These are phyloP conservation scores for Diorhabda carinulata DNA, from an alignment of 1,140 invertebrate species.

Conservation along the genomic window DNA sequence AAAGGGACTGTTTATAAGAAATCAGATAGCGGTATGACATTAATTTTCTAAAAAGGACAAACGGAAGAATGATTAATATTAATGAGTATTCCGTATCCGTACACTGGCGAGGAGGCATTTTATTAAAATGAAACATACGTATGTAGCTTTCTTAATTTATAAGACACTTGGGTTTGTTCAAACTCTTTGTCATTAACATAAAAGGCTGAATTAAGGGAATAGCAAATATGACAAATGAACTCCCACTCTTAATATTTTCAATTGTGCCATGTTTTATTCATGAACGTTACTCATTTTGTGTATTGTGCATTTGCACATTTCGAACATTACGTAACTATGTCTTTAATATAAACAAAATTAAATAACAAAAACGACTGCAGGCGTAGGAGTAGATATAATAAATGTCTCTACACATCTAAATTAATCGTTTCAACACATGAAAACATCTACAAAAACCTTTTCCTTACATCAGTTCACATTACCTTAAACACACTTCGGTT, in stretches of 20 bases:
- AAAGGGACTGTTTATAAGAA: background rate
- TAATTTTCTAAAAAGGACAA: background rate
- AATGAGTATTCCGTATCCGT: conserved; percentile 13
- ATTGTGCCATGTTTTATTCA: conserved; percentile 40
- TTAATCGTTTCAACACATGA: no score
- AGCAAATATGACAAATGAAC: conserved; percentile 37
- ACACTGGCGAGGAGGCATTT: conserved; percentile 6
- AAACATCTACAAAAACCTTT: no score
- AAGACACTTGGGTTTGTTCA: conserved; percentile 21
- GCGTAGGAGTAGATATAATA: no score
- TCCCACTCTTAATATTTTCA: conserved; percentile 40
- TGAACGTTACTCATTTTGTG: conserved; percentile 24
- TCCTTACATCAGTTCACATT: no score
- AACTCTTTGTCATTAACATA: conserved; percentile 27
- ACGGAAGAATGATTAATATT: conserved; percentile 6
- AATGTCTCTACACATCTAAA: no score
- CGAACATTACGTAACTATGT: conserved; percentile 23
- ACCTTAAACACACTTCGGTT: no score
- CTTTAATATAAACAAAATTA: conserved; percentile 3
- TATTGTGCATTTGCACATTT: conserved; percentile 27
- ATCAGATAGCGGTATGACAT: background rate
- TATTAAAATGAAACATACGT: conserved; percentile 19
- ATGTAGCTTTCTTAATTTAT: conserved; percentile 15
- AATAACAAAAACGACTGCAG: background rate
- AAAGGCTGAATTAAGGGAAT: conserved; percentile 36